phyloP scores from a whole-genome alignment of 2,113 vertebrate species.

The Perca flavescens region DNA sequence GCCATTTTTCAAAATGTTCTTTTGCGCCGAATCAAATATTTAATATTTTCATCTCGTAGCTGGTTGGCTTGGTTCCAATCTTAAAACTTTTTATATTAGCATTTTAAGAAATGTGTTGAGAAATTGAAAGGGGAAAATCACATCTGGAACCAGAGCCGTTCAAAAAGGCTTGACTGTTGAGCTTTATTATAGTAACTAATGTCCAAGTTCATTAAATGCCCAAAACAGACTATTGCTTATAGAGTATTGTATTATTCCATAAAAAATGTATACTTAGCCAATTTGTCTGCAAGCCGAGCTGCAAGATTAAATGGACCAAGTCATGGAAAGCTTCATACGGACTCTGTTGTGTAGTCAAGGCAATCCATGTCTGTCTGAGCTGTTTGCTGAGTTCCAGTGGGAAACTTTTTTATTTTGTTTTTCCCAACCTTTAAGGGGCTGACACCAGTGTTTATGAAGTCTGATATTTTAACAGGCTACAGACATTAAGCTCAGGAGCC shows the following conservation, averaged over 20 bases:
- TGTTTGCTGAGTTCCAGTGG: constrained; percentile 34
- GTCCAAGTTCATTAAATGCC: neutral
- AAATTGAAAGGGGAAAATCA: no score
- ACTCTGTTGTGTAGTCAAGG: neutral
- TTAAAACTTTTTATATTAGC: no score
- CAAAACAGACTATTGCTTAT: neutral
- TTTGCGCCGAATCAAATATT: no score
- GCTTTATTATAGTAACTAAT: neutral
- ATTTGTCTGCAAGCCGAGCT: neutral
- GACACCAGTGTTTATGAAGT: constrained; percentile 57
- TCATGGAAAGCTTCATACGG: constrained; percentile 20
- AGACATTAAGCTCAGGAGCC: constrained; percentile 47
- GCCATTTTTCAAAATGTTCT: no score
- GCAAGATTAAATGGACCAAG: neutral
- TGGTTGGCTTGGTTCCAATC: no score
- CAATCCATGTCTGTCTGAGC: constrained; percentile 22
- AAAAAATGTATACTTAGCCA: no score
- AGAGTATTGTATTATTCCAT: neutral
- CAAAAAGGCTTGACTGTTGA: no score
- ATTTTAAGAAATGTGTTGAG: no score
- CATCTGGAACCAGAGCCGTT: no score
- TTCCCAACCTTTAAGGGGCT: constrained; percentile 42
- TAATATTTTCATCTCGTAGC: no score
- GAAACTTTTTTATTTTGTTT: constrained; percentile 52
- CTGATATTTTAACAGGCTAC: constrained; percentile 52